Evolutionary conservation across 2,797 vertebrate genomes (phyloP), one percentile per base, ranked within the genome.

Genomic region (Bovichtus diacanthus): DNA sequence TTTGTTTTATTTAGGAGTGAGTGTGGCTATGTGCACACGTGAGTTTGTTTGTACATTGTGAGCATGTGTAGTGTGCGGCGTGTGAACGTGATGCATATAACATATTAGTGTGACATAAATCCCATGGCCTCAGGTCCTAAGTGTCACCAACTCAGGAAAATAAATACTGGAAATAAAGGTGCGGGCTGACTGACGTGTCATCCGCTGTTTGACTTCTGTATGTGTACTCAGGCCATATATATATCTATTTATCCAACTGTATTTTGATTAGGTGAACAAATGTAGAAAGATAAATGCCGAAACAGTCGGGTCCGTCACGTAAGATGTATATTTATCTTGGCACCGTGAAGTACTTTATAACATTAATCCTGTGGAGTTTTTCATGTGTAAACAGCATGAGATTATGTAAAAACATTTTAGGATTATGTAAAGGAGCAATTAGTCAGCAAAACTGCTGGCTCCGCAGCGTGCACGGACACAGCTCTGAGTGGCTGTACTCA

Each of bases 371-470:
- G 79, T 61, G 27, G 70, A 71, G 78, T 86, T 88, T n/a, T 89
- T 80, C 74, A 70, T 69, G 60, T 91, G 78, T 93, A 94, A 94
- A 94, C 93, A 92, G 71, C 81, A 87, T 83, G 85, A 87, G 91
- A 95, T 95, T 93, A 94, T 92, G 87, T 93, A 86, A 92, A 92
- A 94, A 94, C 90, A 93, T 90, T 94, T 92, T 82, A 80, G 89
- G 93, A 94, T 94, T 94, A 94, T 94, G 92, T 87, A 88, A 90
- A 94, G 83, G 85, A 86, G 89, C 78, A 93, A 95, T 95, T 94
- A 94, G 84, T 92, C 88, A 93, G 83, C 31, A 72, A 74, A 85
- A 83, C 78, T 76, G 82, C 69, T 76, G 78, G 83, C 77, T 83
- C 61, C 5, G 38, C 66, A 5, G 70, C 78, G 34, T 68, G 81